Conservation (phyloP, 1,140 invertebrate genomes). For the Psilanteris sp. region DNA sequence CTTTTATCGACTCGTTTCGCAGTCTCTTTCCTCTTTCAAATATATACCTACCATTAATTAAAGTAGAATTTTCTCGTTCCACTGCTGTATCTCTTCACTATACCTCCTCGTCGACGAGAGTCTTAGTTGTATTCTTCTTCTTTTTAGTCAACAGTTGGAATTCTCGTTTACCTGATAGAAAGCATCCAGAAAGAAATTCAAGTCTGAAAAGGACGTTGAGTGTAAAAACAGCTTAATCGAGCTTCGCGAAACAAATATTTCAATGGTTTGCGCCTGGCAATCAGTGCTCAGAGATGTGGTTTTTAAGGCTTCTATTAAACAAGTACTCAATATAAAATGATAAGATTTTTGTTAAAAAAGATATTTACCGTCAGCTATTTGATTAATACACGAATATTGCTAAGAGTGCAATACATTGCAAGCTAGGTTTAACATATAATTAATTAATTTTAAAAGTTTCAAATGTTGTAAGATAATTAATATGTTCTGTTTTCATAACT, state of each 20-base stretch:
- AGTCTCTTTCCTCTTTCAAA: conserved; percentile 61
- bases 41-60: conserved; percentile 63
- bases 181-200: conserved; percentile 44
- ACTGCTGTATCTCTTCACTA: conserved; percentile 19
- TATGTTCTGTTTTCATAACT: no score
- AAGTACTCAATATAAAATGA: neutral
- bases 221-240: conserved; percentile 59
- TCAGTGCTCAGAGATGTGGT: conserved; percentile 22
- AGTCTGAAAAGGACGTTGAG: conserved; percentile 54
- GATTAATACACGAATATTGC: no score
- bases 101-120: conserved; percentile 16
- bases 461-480: no score
- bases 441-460: no score
- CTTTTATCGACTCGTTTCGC: conserved; percentile 62
- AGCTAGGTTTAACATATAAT: no score
- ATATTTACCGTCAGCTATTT: no score
- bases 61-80: conserved; percentile 60
- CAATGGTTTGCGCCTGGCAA: conserved; percentile 30
- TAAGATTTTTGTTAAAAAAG: no score
- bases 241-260: conserved; percentile 57
- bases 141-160: conserved; percentile 53
- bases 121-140: conserved; percentile 44
- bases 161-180: conserved; percentile 61
- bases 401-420: no score
- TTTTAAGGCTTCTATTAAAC: conserved; percentile 2